These are phyloP conservation scores for Rhynchophorus ferrugineus DNA, from an alignment of 1,140 invertebrate species.

Conservation along the genomic window DNA sequence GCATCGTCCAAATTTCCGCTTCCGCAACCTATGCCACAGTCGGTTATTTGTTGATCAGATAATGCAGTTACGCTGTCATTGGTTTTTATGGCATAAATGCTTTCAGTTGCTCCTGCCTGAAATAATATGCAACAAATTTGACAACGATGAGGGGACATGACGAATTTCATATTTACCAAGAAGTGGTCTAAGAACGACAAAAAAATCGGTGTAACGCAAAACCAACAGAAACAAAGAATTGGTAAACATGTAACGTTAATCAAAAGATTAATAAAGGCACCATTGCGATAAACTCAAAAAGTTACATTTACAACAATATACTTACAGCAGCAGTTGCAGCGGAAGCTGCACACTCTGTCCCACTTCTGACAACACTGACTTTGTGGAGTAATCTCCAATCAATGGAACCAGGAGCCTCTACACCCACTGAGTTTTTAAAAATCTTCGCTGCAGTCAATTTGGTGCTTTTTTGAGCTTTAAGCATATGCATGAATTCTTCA, in stretches of 20 bases:
- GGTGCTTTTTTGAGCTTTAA: background rate
- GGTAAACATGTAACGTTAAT: too few relatives aligned
- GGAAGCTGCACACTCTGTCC: slow-evolving; percentile 16
- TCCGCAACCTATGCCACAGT: background rate
- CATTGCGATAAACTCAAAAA: too few relatives aligned
- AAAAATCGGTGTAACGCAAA: too few relatives aligned
- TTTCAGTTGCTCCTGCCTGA: background rate
- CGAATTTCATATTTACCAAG: background rate
- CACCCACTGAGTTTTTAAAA: background rate
- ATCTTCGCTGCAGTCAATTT: background rate
- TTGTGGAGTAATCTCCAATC: slow-evolving; percentile 18
- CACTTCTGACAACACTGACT: slow-evolving; percentile 15
- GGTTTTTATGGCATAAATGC: background rate
- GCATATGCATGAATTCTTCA: slow-evolving; percentile 58
- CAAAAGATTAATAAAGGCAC: too few relatives aligned
- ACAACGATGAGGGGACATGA: too few relatives aligned
- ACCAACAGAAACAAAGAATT: too few relatives aligned
- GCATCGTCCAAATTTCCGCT: background rate
- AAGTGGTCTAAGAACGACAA: background rate
- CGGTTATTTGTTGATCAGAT: background rate
- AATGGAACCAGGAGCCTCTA: slow-evolving; percentile 3
- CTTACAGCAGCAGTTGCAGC: slow-evolving; percentile 20
- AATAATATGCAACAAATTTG: background rate
- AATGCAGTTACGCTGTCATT: background rate
- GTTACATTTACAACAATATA: too few relatives aligned